phyloP scores from a whole-genome alignment of 2,888 invertebrate species.

The Amorpha juglandis region DNA sequence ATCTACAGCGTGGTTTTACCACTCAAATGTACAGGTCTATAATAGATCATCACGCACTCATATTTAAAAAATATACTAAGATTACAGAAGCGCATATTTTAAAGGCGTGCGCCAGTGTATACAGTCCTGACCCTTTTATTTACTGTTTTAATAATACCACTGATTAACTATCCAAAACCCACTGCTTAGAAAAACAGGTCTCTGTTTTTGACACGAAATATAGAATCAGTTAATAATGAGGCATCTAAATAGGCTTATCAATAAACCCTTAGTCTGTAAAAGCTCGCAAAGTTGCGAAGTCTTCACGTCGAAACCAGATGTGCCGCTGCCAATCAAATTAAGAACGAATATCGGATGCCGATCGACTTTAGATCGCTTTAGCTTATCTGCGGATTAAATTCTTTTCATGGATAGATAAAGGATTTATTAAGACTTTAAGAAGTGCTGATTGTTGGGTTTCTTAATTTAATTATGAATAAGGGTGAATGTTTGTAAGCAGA shows the following conservation, averaged over 20 bases:
- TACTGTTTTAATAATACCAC: too few species aligned
- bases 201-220: conserved; percentile 8
- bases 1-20: too few species aligned
- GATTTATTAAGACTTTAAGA: conserved; percentile 33
- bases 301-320: conserved; percentile 74
- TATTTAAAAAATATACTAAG: too few species aligned
- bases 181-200: not conserved
- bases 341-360: conserved; percentile 66
- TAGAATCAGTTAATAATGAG: conserved; percentile 26
- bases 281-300: conserved; percentile 59
- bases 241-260: conserved; percentile 48
- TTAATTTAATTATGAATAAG: conserved; percentile 31
- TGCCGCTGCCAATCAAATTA: conserved; percentile 78
- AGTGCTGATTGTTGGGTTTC: conserved; percentile 30
- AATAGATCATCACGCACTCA: too few species aligned
- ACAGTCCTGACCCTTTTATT: too few species aligned
- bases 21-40: too few species aligned
- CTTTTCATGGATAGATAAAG: conserved; percentile 50
- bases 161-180: not conserved
- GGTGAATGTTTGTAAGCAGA: too few species aligned
- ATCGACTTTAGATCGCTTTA: conserved; percentile 57
- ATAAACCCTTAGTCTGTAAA: conserved; percentile 61
- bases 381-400: conserved; percentile 70
- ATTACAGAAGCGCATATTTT: too few species aligned
- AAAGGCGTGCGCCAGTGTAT: too few species aligned